phyloP scores from a whole-genome alignment of 2,113 vertebrate species.

The Anoplopoma fimbria region DNA sequence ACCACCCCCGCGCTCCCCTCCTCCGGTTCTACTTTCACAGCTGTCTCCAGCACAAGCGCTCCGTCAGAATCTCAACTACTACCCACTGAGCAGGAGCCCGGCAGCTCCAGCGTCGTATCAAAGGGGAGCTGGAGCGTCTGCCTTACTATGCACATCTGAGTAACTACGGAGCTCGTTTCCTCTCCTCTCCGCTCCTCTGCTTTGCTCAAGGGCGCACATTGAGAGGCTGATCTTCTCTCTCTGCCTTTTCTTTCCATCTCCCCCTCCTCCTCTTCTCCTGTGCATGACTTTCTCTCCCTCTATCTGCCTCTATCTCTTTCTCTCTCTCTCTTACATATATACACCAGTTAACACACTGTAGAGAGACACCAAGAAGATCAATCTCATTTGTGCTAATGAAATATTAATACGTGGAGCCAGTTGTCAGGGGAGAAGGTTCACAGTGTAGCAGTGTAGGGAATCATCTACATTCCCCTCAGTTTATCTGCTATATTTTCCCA shows the following conservation, averaged over 20 bases:
- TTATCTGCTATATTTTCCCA: conserved; percentile 25
- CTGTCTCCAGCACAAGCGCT: conserved; percentile 63
- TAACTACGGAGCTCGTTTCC: conserved; percentile 80
- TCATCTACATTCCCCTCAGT: conserved; percentile 47
- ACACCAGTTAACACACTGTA: conserved; percentile 61
- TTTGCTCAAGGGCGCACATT: conserved; percentile 70
- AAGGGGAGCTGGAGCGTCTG: conserved; percentile 78
- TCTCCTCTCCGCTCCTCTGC: conserved; percentile 47
- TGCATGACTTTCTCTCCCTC: conserved; percentile 42
- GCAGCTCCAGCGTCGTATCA: conserved; percentile 85
- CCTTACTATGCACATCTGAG: conserved; percentile 77
- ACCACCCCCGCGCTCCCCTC: not conserved
- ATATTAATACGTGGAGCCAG: conserved; percentile 70
- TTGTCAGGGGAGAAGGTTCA: conserved; percentile 64
- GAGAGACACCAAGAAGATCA: conserved; percentile 70
- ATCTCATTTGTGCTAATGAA: conserved; percentile 78
- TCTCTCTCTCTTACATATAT: conserved; percentile 15
- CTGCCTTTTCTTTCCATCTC: conserved; percentile 49
- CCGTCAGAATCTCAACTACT: conserved; percentile 86
- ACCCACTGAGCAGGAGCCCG: conserved; percentile 79
- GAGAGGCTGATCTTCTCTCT: conserved; percentile 66
- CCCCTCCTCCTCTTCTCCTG: conserved; percentile 38
- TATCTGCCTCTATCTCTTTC: too few relatives aligned
- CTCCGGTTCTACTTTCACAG: conserved; percentile 1
- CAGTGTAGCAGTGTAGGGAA: conserved; percentile 45